Percentiles rank a stretch among this genome's conserved stretches.
Conservation (phyloP, 2,888 invertebrate genomes). For the Drosophila infuscata region DNA sequence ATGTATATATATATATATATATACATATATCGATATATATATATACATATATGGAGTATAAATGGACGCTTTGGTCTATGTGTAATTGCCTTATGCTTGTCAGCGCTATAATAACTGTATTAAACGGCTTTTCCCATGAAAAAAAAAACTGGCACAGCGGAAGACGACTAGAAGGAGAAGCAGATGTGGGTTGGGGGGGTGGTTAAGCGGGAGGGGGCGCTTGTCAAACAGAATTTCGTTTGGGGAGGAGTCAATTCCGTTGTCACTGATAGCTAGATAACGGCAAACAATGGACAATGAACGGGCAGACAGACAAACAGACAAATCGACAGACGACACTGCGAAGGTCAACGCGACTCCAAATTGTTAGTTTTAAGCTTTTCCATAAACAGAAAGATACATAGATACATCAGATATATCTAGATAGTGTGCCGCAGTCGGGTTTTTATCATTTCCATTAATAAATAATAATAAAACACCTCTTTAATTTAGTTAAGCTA, state of each 20-base stretch:
- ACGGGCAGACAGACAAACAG: neutral
- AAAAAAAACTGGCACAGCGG: conserved; percentile 3
- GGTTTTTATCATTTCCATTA: neutral
- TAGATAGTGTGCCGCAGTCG: neutral
- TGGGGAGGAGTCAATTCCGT: conserved; percentile 11
- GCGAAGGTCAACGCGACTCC: conserved; percentile 28
- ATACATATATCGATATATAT: conserved; percentile 30
- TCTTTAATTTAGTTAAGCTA: neutral
- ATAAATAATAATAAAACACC: rapidly evolving
- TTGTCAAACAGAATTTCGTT: neutral
- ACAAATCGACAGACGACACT: neutral
- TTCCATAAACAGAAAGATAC: neutral
- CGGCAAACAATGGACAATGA: neutral
- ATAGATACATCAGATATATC: neutral
- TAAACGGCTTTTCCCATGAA: conserved; percentile 39
- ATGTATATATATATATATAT: neutral
- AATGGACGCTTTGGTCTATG: conserved; percentile 22
- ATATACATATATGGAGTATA: conserved; percentile 30
- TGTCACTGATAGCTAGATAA: conserved; percentile 17
- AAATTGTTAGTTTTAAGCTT: neutral
- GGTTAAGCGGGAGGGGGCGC: neutral
- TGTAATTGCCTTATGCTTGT: conserved; percentile 40
- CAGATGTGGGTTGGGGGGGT: rapidly evolving
- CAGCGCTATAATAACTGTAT: conserved; percentile 41
- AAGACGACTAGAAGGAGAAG: neutral